Base-by-base conservation (phyloP, 2,888 invertebrate genomes). In the Sylvicola cinctus region DNA sequence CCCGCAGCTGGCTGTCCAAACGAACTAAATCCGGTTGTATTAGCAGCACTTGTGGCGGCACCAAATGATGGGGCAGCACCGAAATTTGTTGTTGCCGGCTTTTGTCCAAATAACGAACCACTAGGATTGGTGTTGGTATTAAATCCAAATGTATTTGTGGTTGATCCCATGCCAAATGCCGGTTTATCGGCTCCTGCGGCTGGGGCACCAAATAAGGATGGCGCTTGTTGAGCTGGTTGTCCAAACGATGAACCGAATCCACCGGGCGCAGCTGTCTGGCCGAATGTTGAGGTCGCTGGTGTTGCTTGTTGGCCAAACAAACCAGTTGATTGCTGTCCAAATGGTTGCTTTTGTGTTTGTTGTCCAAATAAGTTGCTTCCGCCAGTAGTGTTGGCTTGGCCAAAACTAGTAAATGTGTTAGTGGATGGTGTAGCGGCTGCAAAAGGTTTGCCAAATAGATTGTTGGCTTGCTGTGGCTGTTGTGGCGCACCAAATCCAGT, bases 271-370 rank as follows among this genome's bases (percentile, higher is more conserved):
- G 20, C 8, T 20, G 20, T 20, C 20, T 20, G 20, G 20, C 20
- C 20, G 8, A 20, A 20, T 20, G 20, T 20, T 4, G 20, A 4
- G 7, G 51, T 44, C 5, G 63, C 59, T 3, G 70, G 60, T 2
- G 59, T 68, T 29, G 66, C 56, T 42, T 62, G 65, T 54, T 71
- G 68, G 1, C 73, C 73, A 55, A 56, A 31, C 72, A 56, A 55
- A 29, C 64, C 56, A 2, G 63, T 58, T 0, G 67, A 61, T 3
- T 63, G 58, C 48, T 38, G 69, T 53, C 29, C 69, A 62, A 41
- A 68, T 60, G 39, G 65, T n/a, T n/a, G n/a, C 25, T 58, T 56
- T 13, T 32, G 17, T 0, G 54, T 49, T 45, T 55, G 55, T 15
- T 43, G 30, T 7, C 31, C 30, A 30, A 38, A 35, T 14, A 32